Conservation (phyloP, 2,113 vertebrate genomes). For the Spilogale gracilis region DNA sequence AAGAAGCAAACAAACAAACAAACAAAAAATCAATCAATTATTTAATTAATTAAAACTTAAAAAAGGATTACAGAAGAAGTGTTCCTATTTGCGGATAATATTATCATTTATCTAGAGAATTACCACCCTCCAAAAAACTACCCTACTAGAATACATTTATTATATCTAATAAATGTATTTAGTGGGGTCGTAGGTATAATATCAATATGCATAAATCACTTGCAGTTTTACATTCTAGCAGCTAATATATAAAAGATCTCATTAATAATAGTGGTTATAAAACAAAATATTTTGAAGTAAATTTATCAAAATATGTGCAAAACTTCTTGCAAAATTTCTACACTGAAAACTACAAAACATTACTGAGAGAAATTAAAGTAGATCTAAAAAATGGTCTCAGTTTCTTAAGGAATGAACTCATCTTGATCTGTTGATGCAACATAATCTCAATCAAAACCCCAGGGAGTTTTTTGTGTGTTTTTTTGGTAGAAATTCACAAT, state of each 20-base stretch:
- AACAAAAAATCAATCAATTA: too few species aligned
- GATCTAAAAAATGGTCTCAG: background rate
- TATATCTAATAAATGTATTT: background rate
- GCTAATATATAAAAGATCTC: background rate
- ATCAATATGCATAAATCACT: background rate
- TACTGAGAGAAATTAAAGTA: background rate
- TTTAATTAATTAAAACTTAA: too few species aligned
- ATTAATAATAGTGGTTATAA: background rate
- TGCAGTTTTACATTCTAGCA: background rate
- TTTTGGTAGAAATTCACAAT: background rate
- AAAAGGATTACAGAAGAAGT: background rate
- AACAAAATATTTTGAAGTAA: slow-evolving; percentile 1
- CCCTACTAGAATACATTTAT: background rate
- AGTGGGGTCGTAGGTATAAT: background rate
- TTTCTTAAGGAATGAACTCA: background rate
- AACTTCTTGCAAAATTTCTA: background rate
- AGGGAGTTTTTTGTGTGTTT: background rate
- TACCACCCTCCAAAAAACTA: background rate
- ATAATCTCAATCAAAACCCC: background rate
- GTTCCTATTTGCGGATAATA: background rate
- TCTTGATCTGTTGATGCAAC: background rate
- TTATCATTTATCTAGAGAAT: background rate
- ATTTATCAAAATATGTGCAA: background rate
- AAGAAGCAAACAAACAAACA: background rate
- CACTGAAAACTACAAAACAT: background rate